phyloP scores from a whole-genome alignment of 2,888 invertebrate species.

The Baccha elongata region DNA sequence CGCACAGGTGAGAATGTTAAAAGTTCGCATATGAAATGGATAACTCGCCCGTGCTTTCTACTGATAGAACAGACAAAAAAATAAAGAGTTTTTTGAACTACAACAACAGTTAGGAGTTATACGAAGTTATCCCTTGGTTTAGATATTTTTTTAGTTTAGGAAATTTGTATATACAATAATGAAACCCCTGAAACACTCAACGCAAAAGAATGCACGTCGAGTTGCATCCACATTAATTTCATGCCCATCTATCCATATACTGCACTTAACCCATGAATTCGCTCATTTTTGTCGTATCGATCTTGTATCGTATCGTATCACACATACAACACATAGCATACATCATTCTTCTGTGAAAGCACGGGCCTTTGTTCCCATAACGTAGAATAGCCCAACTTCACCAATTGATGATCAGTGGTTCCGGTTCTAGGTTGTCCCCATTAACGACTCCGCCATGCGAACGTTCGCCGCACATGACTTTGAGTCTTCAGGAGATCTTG shows the following conservation, averaged over 20 bases:
- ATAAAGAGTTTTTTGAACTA: slow-evolving; percentile 45
- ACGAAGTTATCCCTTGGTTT: slow-evolving; percentile 67
- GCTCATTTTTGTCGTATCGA: slow-evolving; percentile 77
- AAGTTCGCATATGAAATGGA: slow-evolving; percentile 62
- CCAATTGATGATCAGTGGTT: slow-evolving; percentile 82
- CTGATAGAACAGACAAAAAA: slow-evolving; percentile 74
- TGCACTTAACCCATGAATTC: slow-evolving; percentile 78
- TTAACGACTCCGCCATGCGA: slow-evolving; percentile 94
- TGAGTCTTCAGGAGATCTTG: slow-evolving; percentile 95
- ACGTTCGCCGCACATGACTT: slow-evolving; percentile 92
- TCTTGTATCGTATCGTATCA: slow-evolving; percentile 65
- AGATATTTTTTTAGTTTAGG: slow-evolving; percentile 67
- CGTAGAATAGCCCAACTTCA: slow-evolving; percentile 82
- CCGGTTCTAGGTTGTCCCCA: slow-evolving; percentile 88
- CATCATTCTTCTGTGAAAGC: slow-evolving; percentile 82
- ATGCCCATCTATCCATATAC: slow-evolving; percentile 54
- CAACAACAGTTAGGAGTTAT: slow-evolving; percentile 63
- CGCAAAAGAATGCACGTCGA: slow-evolving; percentile 68
- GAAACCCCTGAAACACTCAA: slow-evolving; percentile 58
- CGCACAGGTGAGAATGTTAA: slow-evolving; percentile 87
- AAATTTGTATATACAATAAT: slow-evolving; percentile 45
- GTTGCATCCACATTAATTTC: slow-evolving; percentile 60
- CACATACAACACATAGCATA: slow-evolving; percentile 75
- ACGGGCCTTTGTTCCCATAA: slow-evolving; percentile 82
- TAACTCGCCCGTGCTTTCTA: slow-evolving; percentile 83